Evolutionary conservation across 2,797 vertebrate species (phyloP).

Genomic region (Cercopithecus hamlyni): DNA sequence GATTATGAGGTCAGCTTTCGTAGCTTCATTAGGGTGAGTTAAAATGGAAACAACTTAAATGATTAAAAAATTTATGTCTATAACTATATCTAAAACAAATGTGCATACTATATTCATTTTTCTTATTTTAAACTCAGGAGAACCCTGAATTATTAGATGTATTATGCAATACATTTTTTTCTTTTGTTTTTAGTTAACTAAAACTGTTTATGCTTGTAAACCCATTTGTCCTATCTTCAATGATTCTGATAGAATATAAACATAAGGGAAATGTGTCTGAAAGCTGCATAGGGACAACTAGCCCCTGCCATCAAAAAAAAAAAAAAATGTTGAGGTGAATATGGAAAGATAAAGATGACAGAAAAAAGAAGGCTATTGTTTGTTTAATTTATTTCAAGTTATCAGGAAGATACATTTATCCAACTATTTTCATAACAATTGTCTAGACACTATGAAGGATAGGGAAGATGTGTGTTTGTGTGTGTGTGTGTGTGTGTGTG

Average conservation of each 20-base stretch:
- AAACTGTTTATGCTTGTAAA: background rate
- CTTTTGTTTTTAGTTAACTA: background rate
- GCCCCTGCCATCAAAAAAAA: background rate
- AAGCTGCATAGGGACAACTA: background rate
- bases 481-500: no score
- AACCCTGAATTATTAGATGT: background rate
- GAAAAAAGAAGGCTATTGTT: background rate
- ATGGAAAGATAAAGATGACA: background rate
- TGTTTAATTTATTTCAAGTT: background rate
- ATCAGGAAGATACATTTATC: background rate
- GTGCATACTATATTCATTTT: background rate
- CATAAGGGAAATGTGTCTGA: background rate
- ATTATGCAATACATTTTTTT: background rate
- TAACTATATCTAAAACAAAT: slow-evolving; percentile 23
- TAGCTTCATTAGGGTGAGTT: slow-evolving; percentile 12
- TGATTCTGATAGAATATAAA: background rate
- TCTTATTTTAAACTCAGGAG: background rate
- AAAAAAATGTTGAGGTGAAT: background rate
- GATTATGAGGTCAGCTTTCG: background rate
- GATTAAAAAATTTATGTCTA: background rate
- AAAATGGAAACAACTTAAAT: slow-evolving; percentile 30
- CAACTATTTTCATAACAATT: background rate
- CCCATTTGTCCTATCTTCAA: background rate
- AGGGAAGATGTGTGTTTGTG: no score
- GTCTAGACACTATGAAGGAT: no score